Base-by-base conservation (phyloP, 2,888 invertebrate genomes). In the Notocelia uddmanniana region DNA sequence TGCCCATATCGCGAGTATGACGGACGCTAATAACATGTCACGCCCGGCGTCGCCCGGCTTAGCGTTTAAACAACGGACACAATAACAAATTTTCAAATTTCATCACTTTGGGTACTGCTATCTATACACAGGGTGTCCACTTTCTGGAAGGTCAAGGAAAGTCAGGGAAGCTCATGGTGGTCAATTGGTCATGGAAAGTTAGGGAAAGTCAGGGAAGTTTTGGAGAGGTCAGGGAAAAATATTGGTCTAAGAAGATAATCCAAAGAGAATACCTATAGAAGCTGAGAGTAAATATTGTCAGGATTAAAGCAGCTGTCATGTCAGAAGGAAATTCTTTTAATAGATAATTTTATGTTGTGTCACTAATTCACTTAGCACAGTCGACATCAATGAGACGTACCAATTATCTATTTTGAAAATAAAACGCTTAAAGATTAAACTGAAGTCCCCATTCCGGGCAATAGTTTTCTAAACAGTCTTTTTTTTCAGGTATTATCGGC, bases 401-500 rank as follows among this genome's bases (percentile, higher is more conserved):
- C n/a, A n/a, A n/a, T n/a, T n/a, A n/a, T n/a, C n/a, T n/a, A n/a
- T n/a, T n/a, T n/a, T n/a, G n/a, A n/a, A 31, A 31, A 31, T 31
- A 31, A 31, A 31, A 9, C 8, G 5, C 5, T 31, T 31, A 31
- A 31, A 31, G 3, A 8, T 31, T 5, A 0, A 31, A 31, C 8
- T 31, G 31, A 31, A 31, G 8, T 31, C 8, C 21, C n/a, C 64
- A 54, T 48, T 19, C 19, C 50, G 34, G 63, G 18, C 13, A 13
- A 3, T 15, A 6, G 23, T 66, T 54, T 66, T 13, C 11, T 57
- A 11, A 54, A 71, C 66, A 13, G 21, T 21, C 19, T 76, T 83
- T 85, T 89, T 89, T 95, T 95, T 66, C 96, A 99, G 99, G 98
- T 99, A 86, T 95, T 99, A 85, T 98, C 99, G 85, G 98, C 99